Conservation (phyloP, 2,797 vertebrate species). For the Micropoecilia bifurca region DNA sequence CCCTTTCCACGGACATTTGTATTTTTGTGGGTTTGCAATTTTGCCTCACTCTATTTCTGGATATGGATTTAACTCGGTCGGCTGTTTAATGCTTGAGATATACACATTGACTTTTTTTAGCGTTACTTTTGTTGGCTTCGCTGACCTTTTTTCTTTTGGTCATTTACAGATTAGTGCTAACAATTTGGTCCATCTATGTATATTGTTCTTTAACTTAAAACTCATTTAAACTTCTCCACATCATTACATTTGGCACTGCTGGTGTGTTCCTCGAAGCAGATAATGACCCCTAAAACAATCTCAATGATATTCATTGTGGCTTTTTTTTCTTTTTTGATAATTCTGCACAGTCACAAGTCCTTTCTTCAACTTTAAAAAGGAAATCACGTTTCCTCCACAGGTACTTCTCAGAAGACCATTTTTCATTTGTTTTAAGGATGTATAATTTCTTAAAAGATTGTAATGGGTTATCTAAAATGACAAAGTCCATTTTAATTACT, state of each 20-base stretch:
- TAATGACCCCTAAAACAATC: not conserved
- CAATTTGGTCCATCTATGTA: too few species aligned
- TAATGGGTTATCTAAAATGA: conserved; percentile 70
- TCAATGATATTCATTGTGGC: not conserved
- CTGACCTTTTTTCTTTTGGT: too few species aligned
- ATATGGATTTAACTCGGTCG: not conserved
- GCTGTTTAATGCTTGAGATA: not conserved
- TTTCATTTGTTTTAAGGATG: conserved; percentile 17
- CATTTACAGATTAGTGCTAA: too few species aligned
- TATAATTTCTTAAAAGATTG: conserved; percentile 53
- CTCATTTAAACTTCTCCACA: not conserved
- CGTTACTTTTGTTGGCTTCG: too few species aligned
- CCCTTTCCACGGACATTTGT: not conserved
- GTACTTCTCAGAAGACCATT: not conserved
- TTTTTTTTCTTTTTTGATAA: not conserved
- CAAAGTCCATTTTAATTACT: conserved; percentile 67
- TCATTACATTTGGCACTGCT: not conserved
- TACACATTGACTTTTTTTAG: not conserved
- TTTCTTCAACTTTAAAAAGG: conserved; percentile 2
- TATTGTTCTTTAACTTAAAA: not conserved
- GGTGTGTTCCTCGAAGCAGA: not conserved
- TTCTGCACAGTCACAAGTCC: too few species aligned
- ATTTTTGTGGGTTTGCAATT: not conserved
- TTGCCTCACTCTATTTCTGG: not conserved
- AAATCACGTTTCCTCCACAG: not conserved